Evolutionary conservation across 1,140 invertebrate species (phyloP).

Genomic region (Chionoecetes opilio): DNA sequence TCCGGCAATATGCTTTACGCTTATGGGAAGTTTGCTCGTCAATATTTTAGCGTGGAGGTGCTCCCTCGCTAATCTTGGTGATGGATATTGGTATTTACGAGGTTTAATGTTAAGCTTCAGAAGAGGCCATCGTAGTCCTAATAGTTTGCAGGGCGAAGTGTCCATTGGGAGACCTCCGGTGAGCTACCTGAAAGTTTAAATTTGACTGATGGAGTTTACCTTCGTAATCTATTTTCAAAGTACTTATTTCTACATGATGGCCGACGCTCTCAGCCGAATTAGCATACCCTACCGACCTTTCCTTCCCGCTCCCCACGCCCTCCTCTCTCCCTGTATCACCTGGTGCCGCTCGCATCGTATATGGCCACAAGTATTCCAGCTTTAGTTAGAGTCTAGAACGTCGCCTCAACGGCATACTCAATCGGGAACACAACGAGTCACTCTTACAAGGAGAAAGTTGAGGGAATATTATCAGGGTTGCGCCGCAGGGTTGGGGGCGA

Average conservation of each 20-base stretch:
- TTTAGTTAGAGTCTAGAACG: too few species aligned
- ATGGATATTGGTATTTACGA: not conserved
- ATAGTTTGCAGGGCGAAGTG: constrained; percentile 16
- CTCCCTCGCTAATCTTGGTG: not conserved
- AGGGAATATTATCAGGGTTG: not conserved
- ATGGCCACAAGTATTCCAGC: not conserved
- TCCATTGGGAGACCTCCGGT: not conserved
- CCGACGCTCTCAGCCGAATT: not conserved
- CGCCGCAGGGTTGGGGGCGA: not conserved
- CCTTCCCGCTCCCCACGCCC: not conserved
- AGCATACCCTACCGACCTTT: not conserved
- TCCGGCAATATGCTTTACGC: not conserved
- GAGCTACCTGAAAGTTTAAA: not conserved
- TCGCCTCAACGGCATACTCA: too few species aligned
- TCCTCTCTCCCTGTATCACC: not conserved
- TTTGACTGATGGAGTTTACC: constrained; percentile 28
- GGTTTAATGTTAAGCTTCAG: not conserved
- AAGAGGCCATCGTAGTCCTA: not conserved
- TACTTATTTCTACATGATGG: not conserved
- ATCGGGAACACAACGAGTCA: not conserved
- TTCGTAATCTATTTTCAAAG: not conserved
- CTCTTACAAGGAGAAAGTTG: not conserved
- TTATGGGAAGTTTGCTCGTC: not conserved
- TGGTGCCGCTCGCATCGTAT: not conserved
- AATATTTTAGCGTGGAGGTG: not conserved